Evolutionary conservation across 2,113 vertebrate genomes (phyloP).

Genomic region (Nematolebias whitei): DNA sequence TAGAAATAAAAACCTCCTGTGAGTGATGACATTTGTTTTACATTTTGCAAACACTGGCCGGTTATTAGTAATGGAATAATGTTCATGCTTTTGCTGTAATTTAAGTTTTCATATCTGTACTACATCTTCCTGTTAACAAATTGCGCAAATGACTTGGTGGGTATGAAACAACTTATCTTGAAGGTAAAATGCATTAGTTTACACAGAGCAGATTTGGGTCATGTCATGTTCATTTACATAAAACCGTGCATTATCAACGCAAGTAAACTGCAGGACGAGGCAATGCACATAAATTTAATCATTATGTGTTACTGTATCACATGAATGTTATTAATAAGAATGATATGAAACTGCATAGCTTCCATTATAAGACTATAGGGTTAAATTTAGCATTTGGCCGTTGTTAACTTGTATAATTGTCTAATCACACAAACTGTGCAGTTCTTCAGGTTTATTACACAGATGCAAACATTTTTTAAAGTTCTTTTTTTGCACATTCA

Average conservation of each 20-base stretch:
- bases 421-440: background rate
- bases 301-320: slow-evolving; percentile 66
- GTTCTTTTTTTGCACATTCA: background rate
- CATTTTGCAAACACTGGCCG: slow-evolving; percentile 32
- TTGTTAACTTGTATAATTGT: slow-evolving; percentile 12
- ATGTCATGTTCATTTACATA: slow-evolving; percentile 78
- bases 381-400: background rate
- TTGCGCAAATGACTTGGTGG: slow-evolving; percentile 59
- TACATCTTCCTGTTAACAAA: slow-evolving; percentile 55
- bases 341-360: slow-evolving; percentile 45
- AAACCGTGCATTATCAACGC: slow-evolving; percentile 76
- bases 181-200: slow-evolving; percentile 83
- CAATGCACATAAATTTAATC: slow-evolving; percentile 77
- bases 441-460: background rate
- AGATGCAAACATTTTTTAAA: background rate
- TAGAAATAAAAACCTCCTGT: slow-evolving; percentile 22
- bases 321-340: slow-evolving; percentile 49
- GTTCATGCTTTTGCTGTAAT: slow-evolving; percentile 58
- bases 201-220: slow-evolving; percentile 78
- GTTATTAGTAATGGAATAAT: slow-evolving; percentile 57
- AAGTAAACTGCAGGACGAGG: slow-evolving; percentile 65
- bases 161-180: slow-evolving; percentile 61
- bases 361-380: slow-evolving; percentile 3
- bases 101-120: slow-evolving; percentile 20
- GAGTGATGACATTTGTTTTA: slow-evolving; percentile 69